These are phyloP conservation scores for Hippocampus kuda DNA, from an alignment of 2,797 vertebrate species.

Conservation along the genomic window DNA sequence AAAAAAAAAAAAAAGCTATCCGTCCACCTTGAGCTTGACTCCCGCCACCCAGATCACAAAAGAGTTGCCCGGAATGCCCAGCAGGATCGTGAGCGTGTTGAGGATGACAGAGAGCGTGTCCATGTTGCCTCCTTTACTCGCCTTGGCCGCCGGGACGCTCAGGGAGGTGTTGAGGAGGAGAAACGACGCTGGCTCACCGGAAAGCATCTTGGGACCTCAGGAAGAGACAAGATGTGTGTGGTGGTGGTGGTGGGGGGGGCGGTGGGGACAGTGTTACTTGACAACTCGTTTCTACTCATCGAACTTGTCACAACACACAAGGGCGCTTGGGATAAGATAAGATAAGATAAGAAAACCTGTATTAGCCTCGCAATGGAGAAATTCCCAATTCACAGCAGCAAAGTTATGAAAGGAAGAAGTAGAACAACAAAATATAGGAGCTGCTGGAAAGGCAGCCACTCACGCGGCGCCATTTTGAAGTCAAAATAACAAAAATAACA, in stretches of 20 bases:
- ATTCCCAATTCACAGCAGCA: no score
- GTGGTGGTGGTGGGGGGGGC: neutral
- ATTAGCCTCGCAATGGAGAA: no score
- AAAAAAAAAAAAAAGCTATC: neutral
- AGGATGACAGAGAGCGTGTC: constrained; percentile 51
- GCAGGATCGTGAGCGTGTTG: constrained; percentile 53
- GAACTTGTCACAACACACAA: no score
- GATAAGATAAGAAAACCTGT: no score
- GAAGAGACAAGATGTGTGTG: neutral
- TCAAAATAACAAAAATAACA: no score
- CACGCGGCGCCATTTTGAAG: no score
- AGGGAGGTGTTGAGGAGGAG: neutral
- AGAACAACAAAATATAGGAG: no score
- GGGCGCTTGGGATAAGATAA: no score
- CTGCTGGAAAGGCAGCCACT: no score
- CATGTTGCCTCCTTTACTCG: constrained; percentile 36
- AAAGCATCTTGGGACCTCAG: neutral
- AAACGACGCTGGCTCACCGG: neutral
- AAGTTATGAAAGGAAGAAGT: no score
- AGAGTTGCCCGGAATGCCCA: constrained; percentile 62
- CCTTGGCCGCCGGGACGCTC: neutral
- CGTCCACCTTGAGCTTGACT: constrained; percentile 55
- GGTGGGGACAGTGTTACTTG: neutral
- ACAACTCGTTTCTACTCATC: no score
- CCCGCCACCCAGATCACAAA: constrained; percentile 67